Evolutionary conservation across 2,888 invertebrate genomes (phyloP).

Genomic region (Synergus umbraculus): DNA sequence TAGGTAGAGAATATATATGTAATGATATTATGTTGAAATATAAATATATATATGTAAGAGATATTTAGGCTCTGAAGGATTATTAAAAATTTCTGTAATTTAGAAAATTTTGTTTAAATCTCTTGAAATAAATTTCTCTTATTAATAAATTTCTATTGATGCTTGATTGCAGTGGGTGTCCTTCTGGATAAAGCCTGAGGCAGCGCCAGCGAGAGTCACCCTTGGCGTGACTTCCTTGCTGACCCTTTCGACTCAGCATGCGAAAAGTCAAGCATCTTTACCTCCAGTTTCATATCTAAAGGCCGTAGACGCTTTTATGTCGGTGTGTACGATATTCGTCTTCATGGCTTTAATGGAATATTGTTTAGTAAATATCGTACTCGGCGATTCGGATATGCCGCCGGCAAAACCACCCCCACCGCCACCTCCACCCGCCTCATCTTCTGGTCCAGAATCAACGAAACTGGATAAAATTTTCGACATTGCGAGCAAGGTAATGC

Average conservation of each 20-base stretch:
- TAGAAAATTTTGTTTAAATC: too few relatives aligned
- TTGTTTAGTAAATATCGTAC: conserved; percentile 91
- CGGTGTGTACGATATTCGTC: conserved; percentile 94
- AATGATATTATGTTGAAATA: too few relatives aligned
- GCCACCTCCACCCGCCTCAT: conserved; percentile 81
- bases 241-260: conserved; percentile 94
- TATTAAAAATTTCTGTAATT: too few relatives aligned
- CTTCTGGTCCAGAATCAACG: conserved; percentile 76
- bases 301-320: conserved; percentile 96
- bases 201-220: conserved; percentile 94
- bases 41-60: too few relatives aligned
- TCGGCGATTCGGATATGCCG: conserved; percentile 84
- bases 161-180: conserved; percentile 88
- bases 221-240: conserved; percentile 93
- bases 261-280: conserved; percentile 94
- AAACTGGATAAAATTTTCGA: conserved; percentile 80
- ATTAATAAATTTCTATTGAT: conserved; percentile 31
- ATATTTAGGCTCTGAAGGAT: too few relatives aligned
- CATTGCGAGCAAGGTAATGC: conserved; percentile 77
- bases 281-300: conserved; percentile 96
- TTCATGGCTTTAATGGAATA: conserved; percentile 97
- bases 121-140: too few relatives aligned
- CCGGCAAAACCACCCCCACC: conserved; percentile 79
- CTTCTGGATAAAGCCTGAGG: conserved; percentile 97
- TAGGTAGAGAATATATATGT: too few relatives aligned